Percentiles rank a stretch among this genome's conserved stretches.
Conservation (phyloP, 2,113 vertebrate genomes). For the Taxidea taxus region DNA sequence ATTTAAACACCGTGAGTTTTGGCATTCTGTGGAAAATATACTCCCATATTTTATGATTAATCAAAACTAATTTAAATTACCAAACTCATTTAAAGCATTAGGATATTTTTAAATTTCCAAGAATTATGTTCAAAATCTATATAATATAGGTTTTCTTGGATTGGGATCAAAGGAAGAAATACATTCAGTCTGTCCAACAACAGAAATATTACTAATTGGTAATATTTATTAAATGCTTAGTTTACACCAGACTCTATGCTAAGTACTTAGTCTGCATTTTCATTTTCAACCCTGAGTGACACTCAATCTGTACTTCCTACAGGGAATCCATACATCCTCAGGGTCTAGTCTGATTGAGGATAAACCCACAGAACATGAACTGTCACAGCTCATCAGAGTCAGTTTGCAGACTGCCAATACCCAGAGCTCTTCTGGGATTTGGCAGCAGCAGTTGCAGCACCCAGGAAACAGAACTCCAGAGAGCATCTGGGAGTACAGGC, state of each 20-base stretch:
- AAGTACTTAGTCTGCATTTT: constrained; percentile 20
- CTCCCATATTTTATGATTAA: not conserved
- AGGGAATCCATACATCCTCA: constrained; percentile 42
- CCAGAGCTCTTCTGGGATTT: not conserved
- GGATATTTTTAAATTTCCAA: not conserved
- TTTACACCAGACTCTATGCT: not conserved
- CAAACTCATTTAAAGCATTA: not conserved
- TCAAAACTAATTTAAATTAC: not conserved
- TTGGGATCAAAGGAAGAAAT: not conserved
- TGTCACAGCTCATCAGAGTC: constrained; percentile 8
- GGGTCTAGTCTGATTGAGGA: constrained; percentile 34
- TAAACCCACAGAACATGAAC: not conserved
- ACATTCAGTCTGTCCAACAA: not conserved
- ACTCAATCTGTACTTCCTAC: constrained; percentile 27
- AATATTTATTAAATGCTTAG: not conserved
- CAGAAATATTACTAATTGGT: not conserved
- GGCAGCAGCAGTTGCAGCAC: not conserved
- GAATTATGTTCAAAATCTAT: not conserved
- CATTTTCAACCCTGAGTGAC: constrained; percentile 21
- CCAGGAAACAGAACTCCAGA: not conserved
- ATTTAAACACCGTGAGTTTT: not conserved
- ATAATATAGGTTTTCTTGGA: not conserved
- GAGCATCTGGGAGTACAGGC: not conserved
- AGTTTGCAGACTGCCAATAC: not conserved
- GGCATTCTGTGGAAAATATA: not conserved